Evolutionary conservation across 1,140 invertebrate species (phyloP).

Genomic region (Steinernema khuongi): DNA sequence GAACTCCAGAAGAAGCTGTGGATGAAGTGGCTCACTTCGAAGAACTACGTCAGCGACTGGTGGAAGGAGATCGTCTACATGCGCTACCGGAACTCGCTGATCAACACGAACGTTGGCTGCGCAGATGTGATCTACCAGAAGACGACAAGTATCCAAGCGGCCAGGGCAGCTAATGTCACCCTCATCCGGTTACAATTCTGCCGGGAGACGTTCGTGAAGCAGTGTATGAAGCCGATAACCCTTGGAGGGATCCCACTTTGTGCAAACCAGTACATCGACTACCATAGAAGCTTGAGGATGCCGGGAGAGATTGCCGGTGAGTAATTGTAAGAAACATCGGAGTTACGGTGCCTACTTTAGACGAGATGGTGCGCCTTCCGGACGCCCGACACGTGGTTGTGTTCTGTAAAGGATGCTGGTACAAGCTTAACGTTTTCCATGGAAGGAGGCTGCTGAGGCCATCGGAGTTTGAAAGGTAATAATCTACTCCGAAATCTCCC

Average conservation of each 20-base stretch:
- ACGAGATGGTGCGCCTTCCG: slow-evolving; percentile 34
- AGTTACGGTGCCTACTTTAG: slow-evolving; percentile 19
- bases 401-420: slow-evolving; percentile 44
- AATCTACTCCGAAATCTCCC: neutral
- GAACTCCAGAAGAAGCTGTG: slow-evolving; percentile 85
- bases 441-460: slow-evolving; percentile 28
- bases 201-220: slow-evolving; percentile 36
- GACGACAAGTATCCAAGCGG: slow-evolving; percentile 42
- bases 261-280: slow-evolving; percentile 38
- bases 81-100: slow-evolving; percentile 39
- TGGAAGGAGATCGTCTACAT: slow-evolving; percentile 49
- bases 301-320: slow-evolving; percentile 34
- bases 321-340: neutral
- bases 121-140: slow-evolving; percentile 39
- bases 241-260: slow-evolving; percentile 42
- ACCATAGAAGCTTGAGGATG: slow-evolving; percentile 35
- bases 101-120: slow-evolving; percentile 42
- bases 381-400: slow-evolving; percentile 40
- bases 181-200: slow-evolving; percentile 32
- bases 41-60: slow-evolving; percentile 46
- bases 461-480: slow-evolving; percentile 38
- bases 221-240: slow-evolving; percentile 37
- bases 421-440: slow-evolving; percentile 38
- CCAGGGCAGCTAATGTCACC: slow-evolving; percentile 43
- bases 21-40: slow-evolving; percentile 68